Evolutionary conservation across 2,888 invertebrate genomes (phyloP), one percentile per base, ranked within the genome.

Genomic region (Silvanus unidentatus): DNA sequence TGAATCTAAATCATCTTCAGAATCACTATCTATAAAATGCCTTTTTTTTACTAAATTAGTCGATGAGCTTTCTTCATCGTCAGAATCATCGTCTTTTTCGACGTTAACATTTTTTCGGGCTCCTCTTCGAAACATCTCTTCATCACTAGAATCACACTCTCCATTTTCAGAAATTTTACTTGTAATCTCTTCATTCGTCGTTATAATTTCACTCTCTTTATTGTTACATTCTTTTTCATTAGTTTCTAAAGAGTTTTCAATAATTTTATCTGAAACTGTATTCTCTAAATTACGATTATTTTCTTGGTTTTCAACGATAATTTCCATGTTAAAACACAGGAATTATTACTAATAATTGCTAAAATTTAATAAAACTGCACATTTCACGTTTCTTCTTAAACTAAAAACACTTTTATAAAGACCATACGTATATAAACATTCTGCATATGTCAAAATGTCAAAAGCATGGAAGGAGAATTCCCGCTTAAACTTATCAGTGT

Each of bases 131-230:
- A 27, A 22, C 11, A 29, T 11, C 32, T 49, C 40, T 36, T 54
- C 55, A 22, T 46, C 35, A 28, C 54, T 52, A 40, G 56, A 55
- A 16, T 59, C 58, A 45, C 57, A 59, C n/a, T n/a, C n/a, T n/a
- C n/a, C n/a, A n/a, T n/a, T n/a, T n/a, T n/a, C n/a, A n/a, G n/a
- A n/a, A n/a, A n/a, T n/a, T n/a, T n/a, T n/a, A n/a, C n/a, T n/a
- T n/a, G n/a, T n/a, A n/a, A n/a, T n/a, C n/a, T n/a, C n/a, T n/a
- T n/a, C n/a, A n/a, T n/a, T n/a, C n/a, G n/a, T n/a, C n/a, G n/a
- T n/a, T n/a, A n/a, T n/a, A 32, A 5, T 32, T 32, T 32, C 13
- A 32, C 10, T 32, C 11, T n/a, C 32, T 5, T n/a, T 9, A 12
- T n/a, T 32, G 32, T 3, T 32, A 32, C 3, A 32, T 12, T 32